These are phyloP conservation scores for Acanthis flammea DNA, from an alignment of 2,797 vertebrate species.

Conservation along the genomic window DNA sequence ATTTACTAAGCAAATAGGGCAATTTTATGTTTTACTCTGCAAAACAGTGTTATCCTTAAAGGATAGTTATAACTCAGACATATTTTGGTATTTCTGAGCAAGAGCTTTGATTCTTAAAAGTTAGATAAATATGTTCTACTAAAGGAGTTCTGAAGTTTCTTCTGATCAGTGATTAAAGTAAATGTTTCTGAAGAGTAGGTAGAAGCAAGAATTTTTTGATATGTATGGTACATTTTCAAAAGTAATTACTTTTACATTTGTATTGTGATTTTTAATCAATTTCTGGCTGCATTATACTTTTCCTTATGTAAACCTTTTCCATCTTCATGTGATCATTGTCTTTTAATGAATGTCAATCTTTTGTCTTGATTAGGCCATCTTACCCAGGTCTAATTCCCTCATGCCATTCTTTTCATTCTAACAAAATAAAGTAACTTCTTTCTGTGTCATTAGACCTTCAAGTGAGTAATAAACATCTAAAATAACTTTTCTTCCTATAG, in stretches of 20 bases:
- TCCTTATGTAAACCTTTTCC: neutral
- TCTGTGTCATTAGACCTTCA: neutral
- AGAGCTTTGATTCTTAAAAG: constrained; percentile 35
- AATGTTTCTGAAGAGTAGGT: neutral
- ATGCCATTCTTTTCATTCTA: neutral
- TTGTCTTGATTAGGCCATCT: neutral
- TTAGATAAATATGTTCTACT: constrained; percentile 6
- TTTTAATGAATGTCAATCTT: neutral
- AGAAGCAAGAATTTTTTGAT: neutral
- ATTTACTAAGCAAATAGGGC: constrained; percentile 48
- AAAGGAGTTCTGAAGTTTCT: constrained; percentile 2
- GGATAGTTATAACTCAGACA: constrained; percentile 3
- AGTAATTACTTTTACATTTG: neutral
- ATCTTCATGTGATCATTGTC: neutral
- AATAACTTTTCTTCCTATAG: neutral
- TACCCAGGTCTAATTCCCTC: neutral
- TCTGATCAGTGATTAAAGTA: neutral
- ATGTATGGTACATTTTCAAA: neutral
- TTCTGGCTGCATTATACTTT: neutral
- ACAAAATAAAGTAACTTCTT: neutral
- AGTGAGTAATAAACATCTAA: neutral
- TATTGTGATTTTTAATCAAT: neutral
- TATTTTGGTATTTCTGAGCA: constrained; percentile 25
- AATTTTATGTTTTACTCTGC: neutral
- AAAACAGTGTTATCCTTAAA: constrained; percentile 45